Conservation (phyloP, 37 sponge, comb jelly and placozoan genomes). For the Geodia barretti region DNA sequence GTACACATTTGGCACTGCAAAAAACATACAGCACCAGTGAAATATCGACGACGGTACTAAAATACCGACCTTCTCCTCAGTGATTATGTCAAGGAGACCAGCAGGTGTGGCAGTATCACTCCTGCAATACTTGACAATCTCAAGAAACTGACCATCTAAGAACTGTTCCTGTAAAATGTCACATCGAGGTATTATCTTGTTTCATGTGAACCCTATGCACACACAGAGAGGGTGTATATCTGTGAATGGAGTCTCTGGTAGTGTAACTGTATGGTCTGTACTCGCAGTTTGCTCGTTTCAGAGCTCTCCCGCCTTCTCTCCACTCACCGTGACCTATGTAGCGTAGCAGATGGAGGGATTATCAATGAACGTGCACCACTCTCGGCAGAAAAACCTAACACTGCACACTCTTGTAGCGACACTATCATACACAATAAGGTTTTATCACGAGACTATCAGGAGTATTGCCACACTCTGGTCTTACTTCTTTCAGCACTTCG, state of each 20-base stretch:
- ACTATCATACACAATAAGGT: too few relatives aligned
- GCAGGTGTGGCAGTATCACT: conserved; percentile 15
- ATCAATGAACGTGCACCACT: too few relatives aligned
- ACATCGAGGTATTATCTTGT: background rate
- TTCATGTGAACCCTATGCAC: background rate
- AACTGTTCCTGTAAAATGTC: background rate
- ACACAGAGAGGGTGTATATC: conserved; percentile 53
- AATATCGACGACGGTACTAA: too few relatives aligned
- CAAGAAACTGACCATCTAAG: conserved; percentile 33
- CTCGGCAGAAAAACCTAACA: too few relatives aligned
- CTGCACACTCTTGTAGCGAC: too few relatives aligned
- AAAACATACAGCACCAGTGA: too few relatives aligned
- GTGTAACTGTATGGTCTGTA: conserved; percentile 3
- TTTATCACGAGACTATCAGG: too few relatives aligned
- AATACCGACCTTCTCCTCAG: conserved; percentile 19
- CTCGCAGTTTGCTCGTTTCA: conserved; percentile 27
- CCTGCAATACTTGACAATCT: conserved; percentile 55
- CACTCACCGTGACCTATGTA: too few relatives aligned
- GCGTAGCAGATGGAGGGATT: background rate
- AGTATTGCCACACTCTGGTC: background rate
- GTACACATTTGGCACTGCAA: conserved; percentile 42
- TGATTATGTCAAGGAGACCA: conserved; percentile 35
- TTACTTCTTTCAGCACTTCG: conserved; percentile 32
- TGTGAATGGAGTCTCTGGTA: conserved; percentile 57
- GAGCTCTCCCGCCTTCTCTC: conserved; percentile 47